Percentiles rank a stretch among this genome's conserved stretches.
phyloP scores from a whole-genome alignment of 2,888 invertebrate species.

The Meliscaeva auricollis region DNA sequence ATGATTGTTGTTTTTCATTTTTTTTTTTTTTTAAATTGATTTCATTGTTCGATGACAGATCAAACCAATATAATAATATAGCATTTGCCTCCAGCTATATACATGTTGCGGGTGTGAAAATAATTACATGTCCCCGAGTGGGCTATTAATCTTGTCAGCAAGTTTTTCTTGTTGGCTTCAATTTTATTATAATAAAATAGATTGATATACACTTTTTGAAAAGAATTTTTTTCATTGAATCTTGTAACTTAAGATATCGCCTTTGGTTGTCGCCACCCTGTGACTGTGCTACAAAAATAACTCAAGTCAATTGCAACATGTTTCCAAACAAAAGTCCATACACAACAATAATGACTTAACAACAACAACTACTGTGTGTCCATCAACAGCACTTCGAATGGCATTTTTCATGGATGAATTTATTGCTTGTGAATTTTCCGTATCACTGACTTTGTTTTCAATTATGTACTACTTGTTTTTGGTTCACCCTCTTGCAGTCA shows the following conservation, averaged over 20 bases:
- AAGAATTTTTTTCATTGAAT: constrained; percentile 55
- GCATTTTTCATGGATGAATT: constrained; percentile 73
- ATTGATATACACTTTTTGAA: constrained; percentile 24
- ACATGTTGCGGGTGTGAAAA: constrained; percentile 71
- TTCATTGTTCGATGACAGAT: constrained; percentile 73
- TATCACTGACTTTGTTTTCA: constrained; percentile 79
- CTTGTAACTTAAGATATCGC: constrained; percentile 23
- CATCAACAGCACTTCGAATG: constrained; percentile 46
- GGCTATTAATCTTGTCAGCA: constrained; percentile 69
- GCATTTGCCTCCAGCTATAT: constrained; percentile 41
- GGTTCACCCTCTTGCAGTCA: constrained; percentile 24
- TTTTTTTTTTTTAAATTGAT: constrained; percentile 38
- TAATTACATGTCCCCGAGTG: constrained; percentile 49
- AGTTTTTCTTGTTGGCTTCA: constrained; percentile 19
- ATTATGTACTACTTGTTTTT: constrained; percentile 62
- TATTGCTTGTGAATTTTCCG: constrained; percentile 79
- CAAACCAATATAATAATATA: constrained; percentile 22
- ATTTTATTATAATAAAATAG: neutral
- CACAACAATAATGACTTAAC: too few species aligned
- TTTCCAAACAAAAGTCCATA: constrained; percentile 47
- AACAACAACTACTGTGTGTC: constrained; percentile 31
- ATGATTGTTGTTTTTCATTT: constrained; percentile 21
- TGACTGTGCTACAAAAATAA: constrained; percentile 24
- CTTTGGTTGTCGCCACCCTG: neutral
- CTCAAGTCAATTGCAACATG: constrained; percentile 61